phyloP scores from a whole-genome alignment of 1,140 invertebrate genomes.

The Drosophila parvula region DNA sequence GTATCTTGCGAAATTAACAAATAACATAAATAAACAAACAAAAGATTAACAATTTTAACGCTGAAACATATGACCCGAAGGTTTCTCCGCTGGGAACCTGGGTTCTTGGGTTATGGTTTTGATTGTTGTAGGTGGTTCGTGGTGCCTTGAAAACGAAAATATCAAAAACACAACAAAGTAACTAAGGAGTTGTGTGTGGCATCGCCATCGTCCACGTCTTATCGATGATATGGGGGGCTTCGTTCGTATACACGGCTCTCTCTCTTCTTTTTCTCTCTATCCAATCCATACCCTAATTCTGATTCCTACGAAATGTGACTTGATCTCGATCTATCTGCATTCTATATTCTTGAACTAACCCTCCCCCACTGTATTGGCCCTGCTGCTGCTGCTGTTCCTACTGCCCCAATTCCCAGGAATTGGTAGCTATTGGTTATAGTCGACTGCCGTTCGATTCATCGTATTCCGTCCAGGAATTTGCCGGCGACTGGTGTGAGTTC shows the following conservation, averaged over 20 bases:
- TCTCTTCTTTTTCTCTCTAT: background rate
- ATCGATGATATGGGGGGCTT: background rate
- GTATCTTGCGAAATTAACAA: constrained; percentile 26
- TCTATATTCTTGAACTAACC: background rate
- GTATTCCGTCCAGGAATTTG: constrained; percentile 21
- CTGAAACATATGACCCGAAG: constrained; percentile 22
- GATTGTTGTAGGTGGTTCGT: background rate
- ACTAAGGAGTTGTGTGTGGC: constrained; percentile 9
- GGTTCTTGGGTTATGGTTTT: background rate
- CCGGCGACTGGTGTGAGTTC: constrained; percentile 19
- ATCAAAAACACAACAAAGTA: constrained; percentile 1
- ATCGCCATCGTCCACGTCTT: constrained; percentile 18
- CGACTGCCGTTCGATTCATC: constrained; percentile 33
- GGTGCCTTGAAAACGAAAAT: constrained; percentile 1
- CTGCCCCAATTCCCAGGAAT: background rate
- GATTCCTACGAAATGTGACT: background rate
- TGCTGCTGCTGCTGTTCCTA: background rate
- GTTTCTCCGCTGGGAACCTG: background rate
- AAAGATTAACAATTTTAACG: constrained; percentile 55
- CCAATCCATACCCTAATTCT: background rate
- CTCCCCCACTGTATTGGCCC: background rate
- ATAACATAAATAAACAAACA: constrained; percentile 27
- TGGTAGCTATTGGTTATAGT: background rate
- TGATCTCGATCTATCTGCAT: background rate
- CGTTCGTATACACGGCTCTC: background rate